phyloP scores from a whole-genome alignment of 2,113 vertebrate species.

The Austrofundulus limnaeus region DNA sequence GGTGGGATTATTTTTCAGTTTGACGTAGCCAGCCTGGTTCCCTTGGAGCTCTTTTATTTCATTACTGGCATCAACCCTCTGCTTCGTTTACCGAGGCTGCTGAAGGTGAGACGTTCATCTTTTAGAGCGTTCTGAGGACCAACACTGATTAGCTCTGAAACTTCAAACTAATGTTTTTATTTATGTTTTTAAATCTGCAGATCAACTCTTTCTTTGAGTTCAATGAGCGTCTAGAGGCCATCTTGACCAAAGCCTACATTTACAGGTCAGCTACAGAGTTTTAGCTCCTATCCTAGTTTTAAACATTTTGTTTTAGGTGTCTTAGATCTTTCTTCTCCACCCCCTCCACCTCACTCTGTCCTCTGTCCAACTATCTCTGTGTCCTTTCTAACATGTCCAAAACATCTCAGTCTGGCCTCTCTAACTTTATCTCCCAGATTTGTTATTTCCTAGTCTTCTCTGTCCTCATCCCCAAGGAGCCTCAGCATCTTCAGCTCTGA shows the following conservation, averaged over 20 bases:
- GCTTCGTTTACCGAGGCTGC: conserved; percentile 88
- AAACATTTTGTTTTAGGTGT: neutral
- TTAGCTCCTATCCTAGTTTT: neutral
- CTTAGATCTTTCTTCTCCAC: too few relatives aligned
- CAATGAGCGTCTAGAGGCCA: conserved; percentile 90
- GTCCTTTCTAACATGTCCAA: too few relatives aligned
- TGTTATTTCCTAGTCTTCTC: too few relatives aligned
- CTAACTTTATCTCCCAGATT: too few relatives aligned
- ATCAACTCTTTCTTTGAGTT: conserved; percentile 97
- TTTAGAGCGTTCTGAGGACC: too few relatives aligned
- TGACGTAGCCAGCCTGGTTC: conserved; percentile 88
- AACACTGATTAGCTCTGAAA: neutral
- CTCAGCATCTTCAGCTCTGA: too few relatives aligned
- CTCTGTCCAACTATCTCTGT: too few relatives aligned
- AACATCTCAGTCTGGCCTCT: too few relatives aligned
- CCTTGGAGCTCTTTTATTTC: conserved; percentile 92
- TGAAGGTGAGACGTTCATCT: conserved; percentile 82
- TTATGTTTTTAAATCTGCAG: conserved; percentile 64
- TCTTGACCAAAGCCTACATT: conserved; percentile 94
- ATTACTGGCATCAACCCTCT: conserved; percentile 88
- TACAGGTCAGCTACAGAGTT: conserved; percentile 93
- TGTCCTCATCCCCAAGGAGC: too few relatives aligned
- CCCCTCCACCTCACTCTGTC: too few relatives aligned
- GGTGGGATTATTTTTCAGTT: conserved; percentile 78
- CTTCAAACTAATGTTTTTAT: neutral